Evolutionary conservation across 2,797 vertebrate genomes (phyloP), one percentile per base, ranked within the genome.

Genomic region (Holocentrus rufus): DNA sequence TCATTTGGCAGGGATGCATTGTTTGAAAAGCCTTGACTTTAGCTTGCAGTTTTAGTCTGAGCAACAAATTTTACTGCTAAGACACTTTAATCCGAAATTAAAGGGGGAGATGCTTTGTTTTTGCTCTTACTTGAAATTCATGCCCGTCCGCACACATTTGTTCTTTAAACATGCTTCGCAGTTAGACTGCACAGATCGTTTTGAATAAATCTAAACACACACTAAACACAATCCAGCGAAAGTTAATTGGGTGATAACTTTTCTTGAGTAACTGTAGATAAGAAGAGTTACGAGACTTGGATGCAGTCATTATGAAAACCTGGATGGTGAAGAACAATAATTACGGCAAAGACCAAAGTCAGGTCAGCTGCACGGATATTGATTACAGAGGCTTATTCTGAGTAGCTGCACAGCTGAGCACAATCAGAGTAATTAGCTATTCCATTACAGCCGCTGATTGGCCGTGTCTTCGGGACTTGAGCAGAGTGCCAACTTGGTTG

Each of bases 371-470:
- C 74, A 73, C 74, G 44, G 72, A 77, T 81, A 84, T 81, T 80
- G 85, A 87, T 86, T 82, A 61, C 57, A 60, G 68, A 62, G 58
- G 52, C 42, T 50, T 50, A 50, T 20, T 50, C 47, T 50, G 47
- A 34, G 42, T 69, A 54, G 78, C 83, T 65, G 70, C 66, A 63
- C 81, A 88, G 81, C 84, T 82, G 74, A 87, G 78, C 64, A 74
- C 74, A 85, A 87, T 83, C 81, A 81, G 78, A 58, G 36, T 85
- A 79, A 89, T 90, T 82, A 88, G 68, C 70, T 23, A 36, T 79
- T 80, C 71, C 31, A 72, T 84, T 82, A 81, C 67, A 70, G 68
- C 31, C 7, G 9, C 69, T 85, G 86, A 86, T 86, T 84, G 74
- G 49, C 69, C 42, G n/a, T 44, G 71, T 83, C 72, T 80, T 72